Evolutionary conservation across 2,113 vertebrate species (phyloP).

Genomic region (Chauna torquata): DNA sequence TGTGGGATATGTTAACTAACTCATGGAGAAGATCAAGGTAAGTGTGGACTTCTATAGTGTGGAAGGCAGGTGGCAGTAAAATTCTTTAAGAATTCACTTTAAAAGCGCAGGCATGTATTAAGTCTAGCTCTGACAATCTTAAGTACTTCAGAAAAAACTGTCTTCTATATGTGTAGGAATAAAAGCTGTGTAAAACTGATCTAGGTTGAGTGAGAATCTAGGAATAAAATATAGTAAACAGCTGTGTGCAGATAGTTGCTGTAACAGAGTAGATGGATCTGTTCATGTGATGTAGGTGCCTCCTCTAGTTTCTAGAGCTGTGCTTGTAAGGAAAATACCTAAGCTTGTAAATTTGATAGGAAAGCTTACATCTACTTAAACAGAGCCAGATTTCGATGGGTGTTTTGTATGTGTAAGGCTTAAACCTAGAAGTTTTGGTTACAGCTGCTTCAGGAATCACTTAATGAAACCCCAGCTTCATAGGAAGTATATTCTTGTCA

Average conservation of each 20-base stretch:
- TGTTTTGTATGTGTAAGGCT: background rate
- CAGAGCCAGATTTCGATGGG: background rate
- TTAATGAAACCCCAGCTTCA: background rate
- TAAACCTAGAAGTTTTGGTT: background rate
- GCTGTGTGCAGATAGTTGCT: background rate
- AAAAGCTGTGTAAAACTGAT: background rate
- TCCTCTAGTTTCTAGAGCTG: background rate
- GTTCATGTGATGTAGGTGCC: too few species aligned
- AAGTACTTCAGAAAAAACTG: background rate
- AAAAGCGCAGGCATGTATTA: background rate
- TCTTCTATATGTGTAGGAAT: accelerated
- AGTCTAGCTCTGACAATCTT: background rate
- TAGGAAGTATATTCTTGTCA: background rate
- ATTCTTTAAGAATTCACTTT: background rate
- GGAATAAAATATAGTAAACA: background rate
- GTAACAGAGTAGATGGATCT: background rate
- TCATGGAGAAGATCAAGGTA: too few species aligned
- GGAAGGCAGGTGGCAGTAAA: constrained; percentile 46
- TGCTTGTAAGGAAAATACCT: background rate
- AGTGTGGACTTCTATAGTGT: background rate
- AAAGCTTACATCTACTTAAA: background rate
- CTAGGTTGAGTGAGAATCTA: background rate
- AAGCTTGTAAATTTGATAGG: background rate
- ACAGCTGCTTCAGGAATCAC: background rate
- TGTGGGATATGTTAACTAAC: background rate